phyloP scores from a whole-genome alignment of 2,113 vertebrate genomes.

The Nannospalax galili region DNA sequence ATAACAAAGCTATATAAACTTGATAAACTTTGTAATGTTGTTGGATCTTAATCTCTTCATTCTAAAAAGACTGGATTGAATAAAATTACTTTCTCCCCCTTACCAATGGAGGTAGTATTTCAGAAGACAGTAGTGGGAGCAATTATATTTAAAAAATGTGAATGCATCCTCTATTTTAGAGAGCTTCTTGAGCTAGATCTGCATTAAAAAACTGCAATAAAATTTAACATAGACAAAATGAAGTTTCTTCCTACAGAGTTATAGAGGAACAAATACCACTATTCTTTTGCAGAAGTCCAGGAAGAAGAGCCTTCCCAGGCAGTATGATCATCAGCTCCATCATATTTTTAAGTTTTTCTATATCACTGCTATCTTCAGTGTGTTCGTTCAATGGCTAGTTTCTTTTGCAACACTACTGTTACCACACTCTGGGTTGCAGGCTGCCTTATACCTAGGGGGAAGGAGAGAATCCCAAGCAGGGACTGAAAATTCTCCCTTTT shows the following conservation, averaged over 20 bases:
- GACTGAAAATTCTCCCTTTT: conserved; percentile 20
- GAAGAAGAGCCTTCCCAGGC: conserved; percentile 1
- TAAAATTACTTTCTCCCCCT: conserved; percentile 32
- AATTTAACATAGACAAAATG: conserved; percentile 36
- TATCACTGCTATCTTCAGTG: neutral
- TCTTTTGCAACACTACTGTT: neutral
- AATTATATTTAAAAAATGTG: conserved; percentile 35
- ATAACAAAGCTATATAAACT: conserved; percentile 45
- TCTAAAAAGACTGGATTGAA: conserved; percentile 48
- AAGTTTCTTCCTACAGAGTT: conserved; percentile 28
- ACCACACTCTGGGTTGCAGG: conserved; percentile 3
- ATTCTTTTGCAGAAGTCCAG: conserved; percentile 38
- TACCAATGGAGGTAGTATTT: conserved; percentile 51
- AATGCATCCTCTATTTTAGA: conserved; percentile 46
- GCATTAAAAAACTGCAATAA: conserved; percentile 24
- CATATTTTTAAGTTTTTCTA: neutral
- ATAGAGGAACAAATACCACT: neutral
- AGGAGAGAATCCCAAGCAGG: neutral
- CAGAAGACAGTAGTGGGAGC: conserved; percentile 41
- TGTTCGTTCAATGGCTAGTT: conserved; percentile 15
- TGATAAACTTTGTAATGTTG: conserved; percentile 36
- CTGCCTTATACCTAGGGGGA: neutral
- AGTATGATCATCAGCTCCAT: neutral
- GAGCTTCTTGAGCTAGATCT: conserved; percentile 22
- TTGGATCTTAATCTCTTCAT: conserved; percentile 55